Base-by-base conservation (phyloP, 2,888 invertebrate species). In the Griposia aprilina region DNA sequence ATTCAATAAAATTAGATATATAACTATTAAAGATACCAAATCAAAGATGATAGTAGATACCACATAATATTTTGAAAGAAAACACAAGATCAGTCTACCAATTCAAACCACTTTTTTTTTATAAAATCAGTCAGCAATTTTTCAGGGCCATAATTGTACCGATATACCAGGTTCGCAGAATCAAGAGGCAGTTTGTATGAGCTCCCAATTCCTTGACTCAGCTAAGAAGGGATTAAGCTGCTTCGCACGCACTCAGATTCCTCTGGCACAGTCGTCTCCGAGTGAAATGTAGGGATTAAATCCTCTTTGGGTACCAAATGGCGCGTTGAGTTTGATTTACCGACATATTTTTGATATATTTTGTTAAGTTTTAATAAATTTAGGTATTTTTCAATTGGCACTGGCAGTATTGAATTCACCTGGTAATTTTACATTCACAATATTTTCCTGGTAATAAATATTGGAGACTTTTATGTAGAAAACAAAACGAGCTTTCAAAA, bases 211-310 rank as follows among this genome's bases (percentile, higher is more conserved):
- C 91, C 91, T 92, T 88, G 92, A 93, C 92, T 94, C 94, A 93
- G 94, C 94, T 94, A 93, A 94, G 93, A 89, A 91, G 90, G 94
- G 95, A 95, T 95, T 94, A 95, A 92, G 91, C 87, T 87, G 90
- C 92, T 93, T 93, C 92, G 91, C 91, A 94, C 94, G 93, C 93
- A 92, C 94, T 91, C 91, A 91, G 90, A 92, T 93, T 90, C 90
- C 86, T 83, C 88, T 87, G 87, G 84, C 88, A 87, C 86, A 89
- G 85, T 85, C 80, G 87, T 87, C 87, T 88, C 83, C 86, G 80
- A 90, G 81, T 88, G 83, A 90, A 91, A 90, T 91, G 88, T 87
- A 88, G 85, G 84, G 82, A 87, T 89, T 81, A 87, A 80, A 82
- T 70, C 77, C 71, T 75, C 81, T 80, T 83, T 86, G 68, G 66